Evolutionary conservation across 1,140 invertebrate species (phyloP).

Genomic region (Leptinotarsa defecta): DNA sequence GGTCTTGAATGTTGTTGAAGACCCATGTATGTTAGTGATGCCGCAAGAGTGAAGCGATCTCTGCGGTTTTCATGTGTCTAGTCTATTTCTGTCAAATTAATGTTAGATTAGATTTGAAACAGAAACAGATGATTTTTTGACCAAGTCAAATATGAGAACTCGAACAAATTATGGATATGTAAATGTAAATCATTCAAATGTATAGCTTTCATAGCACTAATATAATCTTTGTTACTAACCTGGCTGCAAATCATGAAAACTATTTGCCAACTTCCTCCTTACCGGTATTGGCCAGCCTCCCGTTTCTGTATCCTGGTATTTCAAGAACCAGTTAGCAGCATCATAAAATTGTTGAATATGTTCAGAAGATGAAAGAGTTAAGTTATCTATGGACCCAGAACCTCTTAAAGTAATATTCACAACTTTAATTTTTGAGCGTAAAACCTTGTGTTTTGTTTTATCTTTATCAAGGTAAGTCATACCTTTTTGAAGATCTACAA

Average conservation of each 20-base stretch:
- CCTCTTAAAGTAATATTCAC: slow-evolving; percentile 72
- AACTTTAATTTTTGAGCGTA: slow-evolving; percentile 78
- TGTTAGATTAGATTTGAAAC: no score
- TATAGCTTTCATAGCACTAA: no score
- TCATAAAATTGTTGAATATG: slow-evolving; percentile 90
- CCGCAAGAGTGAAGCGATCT: no score
- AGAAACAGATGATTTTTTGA: no score
- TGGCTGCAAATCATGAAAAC: slow-evolving; percentile 65
- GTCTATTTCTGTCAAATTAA: no score
- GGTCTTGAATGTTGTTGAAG: no score
- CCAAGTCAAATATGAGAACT: no score
- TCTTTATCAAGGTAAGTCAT: slow-evolving; percentile 67
- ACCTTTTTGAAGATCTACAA: slow-evolving; percentile 91
- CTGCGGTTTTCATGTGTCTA: no score
- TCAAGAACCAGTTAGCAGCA: slow-evolving; percentile 91
- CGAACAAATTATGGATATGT: no score
- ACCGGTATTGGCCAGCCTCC: slow-evolving; percentile 92
- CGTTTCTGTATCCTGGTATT: slow-evolving; percentile 77
- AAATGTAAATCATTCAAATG: no score
- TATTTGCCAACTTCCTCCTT: slow-evolving; percentile 72
- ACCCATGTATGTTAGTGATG: no score
- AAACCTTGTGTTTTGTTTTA: slow-evolving; percentile 71
- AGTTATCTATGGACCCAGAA: slow-evolving; percentile 77
- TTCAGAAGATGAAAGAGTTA: slow-evolving; percentile 80
- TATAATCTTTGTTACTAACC: slow-evolving; percentile 28